Evolutionary conservation across 2,888 invertebrate genomes (phyloP), one percentile per base, ranked within the genome.

Genomic region (Chrysodeixis includens): DNA sequence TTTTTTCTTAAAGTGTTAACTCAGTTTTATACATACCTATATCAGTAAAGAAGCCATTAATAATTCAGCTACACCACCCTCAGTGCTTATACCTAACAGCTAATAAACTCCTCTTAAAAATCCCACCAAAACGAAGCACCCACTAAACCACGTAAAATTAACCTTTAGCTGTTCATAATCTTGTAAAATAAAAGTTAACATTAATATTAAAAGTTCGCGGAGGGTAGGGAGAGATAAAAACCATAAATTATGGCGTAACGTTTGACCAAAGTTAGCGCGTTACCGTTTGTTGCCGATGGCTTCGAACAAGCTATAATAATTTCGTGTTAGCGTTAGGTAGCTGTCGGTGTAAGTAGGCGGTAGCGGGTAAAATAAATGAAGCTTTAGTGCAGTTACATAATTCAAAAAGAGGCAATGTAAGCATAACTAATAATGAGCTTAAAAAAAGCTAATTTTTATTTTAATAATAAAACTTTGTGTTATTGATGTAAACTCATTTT

Each of bases 231-330:
- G 79, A 82, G 86, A 89, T 89, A 90, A 89, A 88, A 85, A 79
- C 81, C 79, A 86, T 88, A 88, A 90, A 87, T 88, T 87, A 83
- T 66, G 76, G 83, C 85, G 86, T 83, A 86, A 83, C 83, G 80
- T 86, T 86, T 88, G 87, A 89, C 87, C 83, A 66, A 90, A 90
- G 81, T 90, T 89, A 59, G 71, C 64, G 78, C 88, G 86, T 90
- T 88, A 89, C 80, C 83, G 83, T 80, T 81, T 80, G 83, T 76
- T 72, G 67, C 76, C 70, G 62, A 71, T 76, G 75, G 78, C 80
- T 87, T 85, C 76, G 74, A 71, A 70, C 66, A 81, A 83, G 83
- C 85, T 83, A 83, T 85, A 84, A 85, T 85, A 82, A 82, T 85
- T 86, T 82, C 80, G 75, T 81, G 78, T 80, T 73, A 30, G 68